phyloP scores from a whole-genome alignment of 2,888 invertebrate genomes.

The Dendrolimus pini region DNA sequence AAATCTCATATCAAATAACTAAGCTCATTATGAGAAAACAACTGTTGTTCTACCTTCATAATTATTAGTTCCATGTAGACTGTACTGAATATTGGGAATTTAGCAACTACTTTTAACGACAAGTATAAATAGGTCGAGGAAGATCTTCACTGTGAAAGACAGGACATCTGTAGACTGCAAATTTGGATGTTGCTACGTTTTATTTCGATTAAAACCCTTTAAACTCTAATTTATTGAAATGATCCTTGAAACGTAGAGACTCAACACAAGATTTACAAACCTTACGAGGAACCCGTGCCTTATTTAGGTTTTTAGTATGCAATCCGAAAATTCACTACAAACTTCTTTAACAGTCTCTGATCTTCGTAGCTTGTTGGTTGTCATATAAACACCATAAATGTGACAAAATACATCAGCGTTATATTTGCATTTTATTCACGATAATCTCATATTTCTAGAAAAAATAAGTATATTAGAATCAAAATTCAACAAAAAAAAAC shows the following conservation, averaged over 20 bases:
- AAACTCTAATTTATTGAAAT: neutral
- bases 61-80: neutral
- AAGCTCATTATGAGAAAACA: neutral
- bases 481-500: no score
- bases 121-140: no score
- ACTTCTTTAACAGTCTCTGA: neutral
- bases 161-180: neutral
- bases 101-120: neutral
- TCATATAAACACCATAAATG: no score
- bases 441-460: no score
- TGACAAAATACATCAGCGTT: no score
- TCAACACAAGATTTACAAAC: neutral
- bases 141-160: neutral
- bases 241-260: neutral
- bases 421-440: no score
- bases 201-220: neutral
- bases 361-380: no score
- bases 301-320: neutral
- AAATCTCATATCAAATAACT: neutral
- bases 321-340: neutral
- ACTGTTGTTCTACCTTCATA: neutral
- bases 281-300: neutral
- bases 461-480: no score
- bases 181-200: neutral
- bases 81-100: neutral